These are phyloP conservation scores for Camarhynchus parvulus DNA, from an alignment of 2,113 vertebrate species.

Conservation along the genomic window DNA sequence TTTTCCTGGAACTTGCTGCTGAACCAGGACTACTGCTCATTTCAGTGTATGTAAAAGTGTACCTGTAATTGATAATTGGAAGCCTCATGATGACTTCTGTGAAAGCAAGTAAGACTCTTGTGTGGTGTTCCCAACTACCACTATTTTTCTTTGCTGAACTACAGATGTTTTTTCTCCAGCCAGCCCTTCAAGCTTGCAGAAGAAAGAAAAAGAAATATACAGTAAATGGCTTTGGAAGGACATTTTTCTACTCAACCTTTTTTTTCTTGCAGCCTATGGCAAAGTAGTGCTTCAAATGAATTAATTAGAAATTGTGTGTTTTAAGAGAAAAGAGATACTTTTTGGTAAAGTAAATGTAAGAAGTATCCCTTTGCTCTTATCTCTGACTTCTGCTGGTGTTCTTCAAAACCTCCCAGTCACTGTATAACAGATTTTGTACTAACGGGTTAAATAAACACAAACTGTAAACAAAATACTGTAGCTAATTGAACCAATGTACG, in stretches of 20 bases:
- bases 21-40: not conserved
- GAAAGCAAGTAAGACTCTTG: not conserved
- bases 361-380: not conserved
- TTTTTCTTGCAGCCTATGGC: not conserved
- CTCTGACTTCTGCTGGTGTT: not conserved
- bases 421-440: not conserved
- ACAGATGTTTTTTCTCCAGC: not conserved
- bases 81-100: not conserved
- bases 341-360: not conserved
- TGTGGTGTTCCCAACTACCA: not conserved
- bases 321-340: not conserved
- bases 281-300: not conserved
- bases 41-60: not conserved
- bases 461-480: not conserved
- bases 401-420: not conserved
- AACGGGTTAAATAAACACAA: not conserved
- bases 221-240: not conserved
- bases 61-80: no score
- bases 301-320: not conserved
- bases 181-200: not conserved
- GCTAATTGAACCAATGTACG: not conserved
- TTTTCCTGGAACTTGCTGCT: not conserved
- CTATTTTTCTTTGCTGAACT: not conserved
- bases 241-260: not conserved
- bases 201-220: not conserved